Conservation (phyloP, 92 coral and sea anemone species). For the Scolanthus callimorphus region DNA sequence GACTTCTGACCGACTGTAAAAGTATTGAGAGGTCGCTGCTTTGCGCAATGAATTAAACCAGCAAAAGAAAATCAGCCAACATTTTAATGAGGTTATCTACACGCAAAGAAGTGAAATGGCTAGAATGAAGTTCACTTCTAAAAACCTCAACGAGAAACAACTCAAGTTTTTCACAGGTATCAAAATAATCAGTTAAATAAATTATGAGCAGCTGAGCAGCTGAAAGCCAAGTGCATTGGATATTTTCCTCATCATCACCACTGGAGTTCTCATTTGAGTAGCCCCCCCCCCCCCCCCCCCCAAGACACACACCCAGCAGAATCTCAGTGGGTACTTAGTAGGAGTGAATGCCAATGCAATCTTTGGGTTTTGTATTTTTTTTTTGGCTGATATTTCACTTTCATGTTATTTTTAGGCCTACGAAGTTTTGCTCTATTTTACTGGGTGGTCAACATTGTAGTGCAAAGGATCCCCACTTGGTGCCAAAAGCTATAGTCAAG, state of each 20-base stretch:
- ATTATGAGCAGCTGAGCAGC: too few relatives aligned
- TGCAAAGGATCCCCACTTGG: slow-evolving; percentile 14
- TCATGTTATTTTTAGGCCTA: slow-evolving; percentile 8
- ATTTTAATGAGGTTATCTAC: not conserved
- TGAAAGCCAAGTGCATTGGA: not conserved
- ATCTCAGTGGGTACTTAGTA: too few relatives aligned
- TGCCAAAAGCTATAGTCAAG: slow-evolving; percentile 11
- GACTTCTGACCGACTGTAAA: too few relatives aligned
- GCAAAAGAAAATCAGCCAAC: not conserved
- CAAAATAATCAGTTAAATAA: not conserved
- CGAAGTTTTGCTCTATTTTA: slow-evolving; percentile 17
- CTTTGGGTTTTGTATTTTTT: too few relatives aligned
- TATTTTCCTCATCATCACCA: not conserved
- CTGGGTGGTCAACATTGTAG: slow-evolving; percentile 23
- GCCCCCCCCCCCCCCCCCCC: too few relatives aligned
- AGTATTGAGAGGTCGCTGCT: too few relatives aligned
- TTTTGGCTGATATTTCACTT: too few relatives aligned
- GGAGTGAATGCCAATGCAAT: too few relatives aligned
- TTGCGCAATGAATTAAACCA: not conserved
- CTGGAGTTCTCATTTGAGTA: not conserved
- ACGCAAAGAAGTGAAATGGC: not conserved
- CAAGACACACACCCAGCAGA: too few relatives aligned
- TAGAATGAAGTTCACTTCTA: not conserved
- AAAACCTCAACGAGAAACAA: not conserved
- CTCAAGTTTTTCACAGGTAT: not conserved